Evolutionary conservation across 2,797 vertebrate species (phyloP), one percentile per base, ranked within the genome.

Genomic region (Rhinogobio ventralis): DNA sequence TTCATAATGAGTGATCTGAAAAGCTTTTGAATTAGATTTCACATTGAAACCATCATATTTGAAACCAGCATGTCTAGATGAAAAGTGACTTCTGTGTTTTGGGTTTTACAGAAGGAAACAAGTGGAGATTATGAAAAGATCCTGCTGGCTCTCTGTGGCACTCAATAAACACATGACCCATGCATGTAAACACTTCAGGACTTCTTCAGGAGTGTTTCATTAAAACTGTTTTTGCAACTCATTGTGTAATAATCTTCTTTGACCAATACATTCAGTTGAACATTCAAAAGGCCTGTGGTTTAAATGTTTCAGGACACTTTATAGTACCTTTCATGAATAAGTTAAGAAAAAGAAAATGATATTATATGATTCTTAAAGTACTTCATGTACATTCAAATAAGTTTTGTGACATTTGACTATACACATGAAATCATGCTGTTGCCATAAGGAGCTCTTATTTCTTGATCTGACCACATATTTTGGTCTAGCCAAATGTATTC

Each of bases 41-140:
- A 5, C 13, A 7, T 42, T 77, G 20, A 1, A 30, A 30, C 14
- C 17, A 33, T 60, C 2, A 0, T 23, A 20, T 30, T 46, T 78
- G 0, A 78, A 78, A 64, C 17, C 17, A 49, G 46, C 17, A 74
- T 19, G 3, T 74, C n/a, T 67, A 0, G 67, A 23, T 79, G 8
- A n/a, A 33, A 67, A 67, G 28, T 66, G 42, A 5, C 7, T 79
- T 30, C 5, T 64, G 17, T 42, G 19, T 79, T 36, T 72, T n/a
- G n/a, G 11, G 0, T 53, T 88, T 88, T 17, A 89, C 93, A 99
- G 98, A 93, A 95, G 83, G 96, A 98, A 90, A 97, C 96, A 25
- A 94, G 96, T 69, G 96, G 95, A 82, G 94, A 97, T 89, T 97
- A 95, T 90, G 94, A 95, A 95, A 94, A 90, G 36, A 91, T 96